Evolutionary conservation across 2,888 invertebrate species (phyloP), one percentile per base, ranked within the genome.

Genomic region (Pyrgus malvae): DNA sequence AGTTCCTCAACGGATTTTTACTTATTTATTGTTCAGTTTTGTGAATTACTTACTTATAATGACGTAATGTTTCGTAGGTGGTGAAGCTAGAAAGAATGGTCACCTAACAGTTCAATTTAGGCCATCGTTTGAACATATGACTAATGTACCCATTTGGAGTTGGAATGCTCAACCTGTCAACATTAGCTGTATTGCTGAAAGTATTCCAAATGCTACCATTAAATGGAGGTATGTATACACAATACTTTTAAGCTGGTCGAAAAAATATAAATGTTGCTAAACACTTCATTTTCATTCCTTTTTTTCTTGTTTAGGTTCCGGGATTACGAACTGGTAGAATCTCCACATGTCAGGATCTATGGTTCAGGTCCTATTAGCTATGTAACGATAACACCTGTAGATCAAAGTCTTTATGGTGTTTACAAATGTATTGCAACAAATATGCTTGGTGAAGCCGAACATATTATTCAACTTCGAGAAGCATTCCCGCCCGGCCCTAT

Each of bases 161-260:
- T 98, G 97, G 97, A 94, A 95, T 44, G 91, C 93, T 33, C 92
- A 92, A 66, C 93, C 94, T 0, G 96, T 95, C 1, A 98, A 98
- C 78, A 90, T 98, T 4, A 96, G 95, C 57, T 98, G 98, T 74
- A 91, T 96, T 40, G 97, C 97, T n/a, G 95, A 96, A 80, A 93
- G 94, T 73, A 92, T 98, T 68, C 98, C 98, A 2, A 98, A 98
- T 76, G 98, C 98, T 0, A 97, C 97, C 5, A 96, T 98, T 65
- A 93, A 93, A 72, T 98, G 97, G 97, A 93, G 92, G 78, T 92
- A 89, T 79, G 88, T 73, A 25, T 19, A 0, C 9, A n/a, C 41
- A 8, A 33, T 35, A 19, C 44, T 45, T 53, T 51, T 57, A n/a
- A n/a, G n/a, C n/a, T n/a, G n/a, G n/a, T n/a, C n/a, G n/a, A n/a